Percentiles rank a stretch among this genome's conserved stretches.
Conservation (phyloP, 2,888 invertebrate species). For the Digitonthophagus gazella region DNA sequence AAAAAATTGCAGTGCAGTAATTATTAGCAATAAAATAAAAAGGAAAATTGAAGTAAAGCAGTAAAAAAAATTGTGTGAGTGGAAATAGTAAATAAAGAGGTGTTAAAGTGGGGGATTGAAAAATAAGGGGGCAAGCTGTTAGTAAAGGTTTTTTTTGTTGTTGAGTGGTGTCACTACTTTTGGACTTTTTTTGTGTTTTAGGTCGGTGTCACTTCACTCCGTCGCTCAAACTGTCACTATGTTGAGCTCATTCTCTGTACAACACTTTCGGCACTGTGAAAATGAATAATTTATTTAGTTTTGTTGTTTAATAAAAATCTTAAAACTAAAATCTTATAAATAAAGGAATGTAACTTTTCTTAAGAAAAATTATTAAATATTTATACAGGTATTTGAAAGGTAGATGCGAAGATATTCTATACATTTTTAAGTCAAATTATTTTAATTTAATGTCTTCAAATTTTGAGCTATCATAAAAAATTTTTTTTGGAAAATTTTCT, state of each 20-base stretch:
- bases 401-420: too few relatives aligned
- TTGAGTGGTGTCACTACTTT: conserved; percentile 10
- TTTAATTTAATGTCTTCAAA: too few relatives aligned
- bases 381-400: too few relatives aligned
- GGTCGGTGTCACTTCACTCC: conserved; percentile 25
- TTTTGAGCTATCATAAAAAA: too few relatives aligned
- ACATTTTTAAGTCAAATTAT: too few relatives aligned
- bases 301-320: too few relatives aligned
- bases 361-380: too few relatives aligned
- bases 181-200: conserved; percentile 13
- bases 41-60: background rate
- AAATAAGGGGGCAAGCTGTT: too few relatives aligned
- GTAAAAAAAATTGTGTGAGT: conserved; percentile 16
- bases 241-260: conserved; percentile 38
- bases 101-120: background rate
- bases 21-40: background rate
- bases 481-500: too few relatives aligned
- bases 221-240: conserved; percentile 34
- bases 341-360: too few relatives aligned
- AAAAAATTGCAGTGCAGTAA: background rate
- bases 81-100: conserved; percentile 8
- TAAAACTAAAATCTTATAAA: too few relatives aligned
- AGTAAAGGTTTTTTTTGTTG: conserved; percentile 5
- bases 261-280: conserved; percentile 40
- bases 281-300: conserved; percentile 20